phyloP scores from a whole-genome alignment of 1,140 invertebrate species.

The Globodera rostochiensis region DNA sequence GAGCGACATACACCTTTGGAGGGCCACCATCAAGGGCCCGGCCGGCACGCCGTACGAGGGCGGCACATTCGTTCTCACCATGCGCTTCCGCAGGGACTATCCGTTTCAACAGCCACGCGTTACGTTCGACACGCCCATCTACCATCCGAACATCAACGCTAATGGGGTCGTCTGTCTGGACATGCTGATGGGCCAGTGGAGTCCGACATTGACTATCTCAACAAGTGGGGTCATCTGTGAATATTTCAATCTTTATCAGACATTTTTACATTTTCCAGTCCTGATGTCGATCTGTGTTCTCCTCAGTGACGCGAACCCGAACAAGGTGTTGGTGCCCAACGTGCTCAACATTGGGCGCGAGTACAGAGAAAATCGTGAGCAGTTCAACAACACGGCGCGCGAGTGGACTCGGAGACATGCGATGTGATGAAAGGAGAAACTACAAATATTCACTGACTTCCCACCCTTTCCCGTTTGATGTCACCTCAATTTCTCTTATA shows the following conservation, averaged over 20 bases:
- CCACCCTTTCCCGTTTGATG: too few relatives aligned
- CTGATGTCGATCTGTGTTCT: conserved; percentile 96
- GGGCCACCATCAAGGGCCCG: conserved; percentile 97
- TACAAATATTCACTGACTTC: too few relatives aligned
- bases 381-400: conserved; percentile 89
- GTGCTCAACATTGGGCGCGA: conserved; percentile 76
- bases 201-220: conserved; percentile 96
- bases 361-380: conserved; percentile 92
- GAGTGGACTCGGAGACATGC: conserved; percentile 98
- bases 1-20: conserved; percentile 91
- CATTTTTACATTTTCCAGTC: conserved; percentile 72
- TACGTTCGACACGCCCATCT: conserved; percentile 98
- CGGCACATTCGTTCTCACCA: conserved; percentile 98
- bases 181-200: conserved; percentile 98
- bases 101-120: conserved; percentile 99
- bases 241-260: neutral
- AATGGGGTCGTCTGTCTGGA: conserved; percentile 94
- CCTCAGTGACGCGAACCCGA: conserved; percentile 95
- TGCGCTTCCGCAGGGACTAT: conserved; percentile 99
- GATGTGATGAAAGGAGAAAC: conserved; percentile 72
- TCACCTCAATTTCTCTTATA: too few relatives aligned
- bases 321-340: conserved; percentile 93
- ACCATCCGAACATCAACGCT: conserved; percentile 99
- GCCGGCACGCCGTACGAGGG: conserved; percentile 77
- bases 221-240: conserved; percentile 75